A percentile compares a stretch with the other conserved stretches of the same genome.
Conservation (phyloP, 1,140 invertebrate species). For the Macrostomum lignano region DNA sequence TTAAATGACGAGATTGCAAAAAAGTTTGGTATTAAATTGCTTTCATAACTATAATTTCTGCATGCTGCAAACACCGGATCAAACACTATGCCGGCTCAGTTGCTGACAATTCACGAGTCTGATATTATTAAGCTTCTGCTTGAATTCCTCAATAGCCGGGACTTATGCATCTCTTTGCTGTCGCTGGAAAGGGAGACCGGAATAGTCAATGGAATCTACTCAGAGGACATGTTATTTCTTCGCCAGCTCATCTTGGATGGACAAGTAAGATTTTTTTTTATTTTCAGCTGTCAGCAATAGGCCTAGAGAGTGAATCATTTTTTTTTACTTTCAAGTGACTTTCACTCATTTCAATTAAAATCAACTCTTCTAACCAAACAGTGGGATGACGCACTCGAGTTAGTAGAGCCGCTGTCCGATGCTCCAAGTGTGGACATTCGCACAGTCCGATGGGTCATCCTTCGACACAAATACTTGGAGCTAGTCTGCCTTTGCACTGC, state of each 20-base stretch:
- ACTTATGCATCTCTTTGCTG: constrained; percentile 46
- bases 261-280: constrained; percentile 3
- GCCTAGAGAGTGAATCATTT: too few species aligned
- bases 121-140: constrained; percentile 62
- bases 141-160: constrained; percentile 64
- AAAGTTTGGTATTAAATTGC: too few species aligned
- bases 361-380: constrained; percentile 27
- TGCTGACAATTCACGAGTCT: constrained; percentile 54
- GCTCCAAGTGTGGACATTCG: constrained; percentile 33
- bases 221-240: constrained; percentile 67
- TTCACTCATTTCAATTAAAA: too few species aligned
- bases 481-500: too few species aligned
- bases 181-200: constrained; percentile 72
- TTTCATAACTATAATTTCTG: too few species aligned
- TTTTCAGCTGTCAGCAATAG: too few species aligned
- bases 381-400: constrained; percentile 85
- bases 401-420: constrained; percentile 66
- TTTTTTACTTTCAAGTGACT: too few species aligned
- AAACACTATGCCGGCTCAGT: too few species aligned
- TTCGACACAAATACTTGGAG: constrained; percentile 73
- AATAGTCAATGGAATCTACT: constrained; percentile 60
- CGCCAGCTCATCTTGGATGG: constrained; percentile 69
- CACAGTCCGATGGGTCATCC: constrained; percentile 50
- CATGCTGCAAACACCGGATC: too few species aligned
- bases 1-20: too few species aligned